phyloP scores from a whole-genome alignment of 2,888 invertebrate species.

The Nymphalis c-album region DNA sequence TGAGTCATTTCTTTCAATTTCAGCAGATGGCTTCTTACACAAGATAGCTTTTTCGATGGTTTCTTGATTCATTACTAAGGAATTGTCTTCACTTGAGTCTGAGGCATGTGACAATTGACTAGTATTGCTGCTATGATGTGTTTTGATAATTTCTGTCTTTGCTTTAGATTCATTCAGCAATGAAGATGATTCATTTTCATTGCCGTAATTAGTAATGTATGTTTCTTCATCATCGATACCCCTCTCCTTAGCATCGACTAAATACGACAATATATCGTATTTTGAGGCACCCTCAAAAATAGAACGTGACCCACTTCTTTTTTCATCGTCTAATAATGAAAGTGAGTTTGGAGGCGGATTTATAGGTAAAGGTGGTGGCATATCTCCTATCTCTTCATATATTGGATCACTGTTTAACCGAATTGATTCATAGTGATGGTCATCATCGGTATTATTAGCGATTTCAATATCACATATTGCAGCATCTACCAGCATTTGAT shows the following conservation, averaged over 20 bases:
- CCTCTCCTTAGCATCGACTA: conserved; percentile 92
- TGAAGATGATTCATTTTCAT: conserved; percentile 75
- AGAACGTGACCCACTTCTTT: conserved; percentile 85
- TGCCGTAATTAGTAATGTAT: conserved; percentile 84
- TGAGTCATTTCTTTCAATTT: conserved; percentile 95
- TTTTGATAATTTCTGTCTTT: conserved; percentile 64
- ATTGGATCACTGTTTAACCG: conserved; percentile 86
- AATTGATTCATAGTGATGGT: conserved; percentile 88
- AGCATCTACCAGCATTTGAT: conserved; percentile 87
- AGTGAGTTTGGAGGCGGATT: conserved; percentile 88
- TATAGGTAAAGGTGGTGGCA: conserved; percentile 89
- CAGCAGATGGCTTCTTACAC: conserved; percentile 84
- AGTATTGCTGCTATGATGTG: conserved; percentile 84
- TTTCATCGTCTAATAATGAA: conserved; percentile 85
- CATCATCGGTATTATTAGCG: conserved; percentile 82
- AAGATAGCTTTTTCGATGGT: conserved; percentile 77
- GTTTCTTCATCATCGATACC: conserved; percentile 86
- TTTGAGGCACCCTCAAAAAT: conserved; percentile 92
- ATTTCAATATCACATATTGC: conserved; percentile 85
- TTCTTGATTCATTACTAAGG: conserved; percentile 83
- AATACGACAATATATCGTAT: conserved; percentile 93
- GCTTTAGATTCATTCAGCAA: conserved; percentile 80
- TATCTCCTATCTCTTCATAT: conserved; percentile 88
- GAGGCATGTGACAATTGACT: conserved; percentile 91
- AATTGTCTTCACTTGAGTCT: conserved; percentile 92